Conservation (phyloP, 2,113 vertebrate genomes). For the Suncus etruscus region DNA sequence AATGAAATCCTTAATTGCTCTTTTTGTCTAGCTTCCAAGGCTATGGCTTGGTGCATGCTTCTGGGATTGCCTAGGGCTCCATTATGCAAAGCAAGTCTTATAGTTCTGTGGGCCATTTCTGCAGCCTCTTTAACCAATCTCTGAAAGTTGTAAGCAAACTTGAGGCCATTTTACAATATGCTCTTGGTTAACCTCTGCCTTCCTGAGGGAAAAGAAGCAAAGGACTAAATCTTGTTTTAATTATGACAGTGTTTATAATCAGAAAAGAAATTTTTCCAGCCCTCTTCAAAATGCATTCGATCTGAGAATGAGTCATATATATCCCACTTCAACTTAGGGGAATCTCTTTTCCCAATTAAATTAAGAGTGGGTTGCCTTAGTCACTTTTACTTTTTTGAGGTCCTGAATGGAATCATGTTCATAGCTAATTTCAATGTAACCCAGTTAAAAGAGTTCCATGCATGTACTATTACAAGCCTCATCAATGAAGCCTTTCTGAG, state of each 20-base stretch:
- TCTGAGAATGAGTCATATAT: not conserved
- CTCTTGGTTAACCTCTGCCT: slow-evolving; percentile 50
- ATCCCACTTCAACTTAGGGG: not conserved
- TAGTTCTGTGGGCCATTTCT: too few relatives aligned
- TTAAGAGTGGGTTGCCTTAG: too few relatives aligned
- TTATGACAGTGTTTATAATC: slow-evolving; percentile 9
- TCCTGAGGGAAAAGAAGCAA: not conserved
- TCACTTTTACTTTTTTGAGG: slow-evolving; percentile 21
- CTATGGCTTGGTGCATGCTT: too few relatives aligned
- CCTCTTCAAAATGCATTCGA: not conserved
- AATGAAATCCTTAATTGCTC: not conserved
- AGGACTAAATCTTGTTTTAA: not conserved
- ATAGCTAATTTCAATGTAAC: slow-evolving; percentile 54
- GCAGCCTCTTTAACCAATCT: slow-evolving; percentile 13
- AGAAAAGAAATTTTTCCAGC: not conserved
- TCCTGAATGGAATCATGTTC: not conserved
- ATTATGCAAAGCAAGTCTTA: too few relatives aligned
- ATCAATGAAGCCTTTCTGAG: slow-evolving; percentile 20
- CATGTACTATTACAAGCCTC: not conserved
- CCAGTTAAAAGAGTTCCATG: slow-evolving; percentile 12
- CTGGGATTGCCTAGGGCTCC: too few relatives aligned
- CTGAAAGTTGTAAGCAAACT: slow-evolving; percentile 14
- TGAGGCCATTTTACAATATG: slow-evolving; percentile 46
- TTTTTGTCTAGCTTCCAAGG: too few relatives aligned
- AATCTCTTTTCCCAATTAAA: slow-evolving; percentile 26